phyloP scores from a whole-genome alignment of 2,888 invertebrate genomes.

The Aleiodes leptofemur region DNA sequence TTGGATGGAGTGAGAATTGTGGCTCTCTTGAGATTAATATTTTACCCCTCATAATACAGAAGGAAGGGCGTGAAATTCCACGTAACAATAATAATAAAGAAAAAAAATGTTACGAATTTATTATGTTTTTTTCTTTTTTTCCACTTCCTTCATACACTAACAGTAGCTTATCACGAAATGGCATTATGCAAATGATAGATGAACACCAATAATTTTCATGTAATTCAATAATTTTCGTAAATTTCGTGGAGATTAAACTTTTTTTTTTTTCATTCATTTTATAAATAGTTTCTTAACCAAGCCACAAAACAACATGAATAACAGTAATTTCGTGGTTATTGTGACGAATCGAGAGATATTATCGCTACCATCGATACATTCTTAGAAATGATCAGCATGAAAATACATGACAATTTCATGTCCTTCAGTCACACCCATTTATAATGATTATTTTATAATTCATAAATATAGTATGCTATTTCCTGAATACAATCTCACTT shows the following conservation, averaged over 20 bases:
- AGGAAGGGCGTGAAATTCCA: slow-evolving; percentile 1
- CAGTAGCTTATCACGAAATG: slow-evolving; percentile 55
- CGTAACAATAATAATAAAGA: slow-evolving; percentile 5
- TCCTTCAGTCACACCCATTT: slow-evolving; percentile 27
- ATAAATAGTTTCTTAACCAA: slow-evolving; percentile 18
- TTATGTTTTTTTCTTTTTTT: neutral
- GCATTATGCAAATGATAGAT: slow-evolving; percentile 59
- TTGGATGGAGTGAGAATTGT: neutral
- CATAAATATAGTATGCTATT: too few species aligned
- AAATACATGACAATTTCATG: slow-evolving; percentile 10
- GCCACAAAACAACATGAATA: slow-evolving; percentile 29
- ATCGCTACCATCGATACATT: slow-evolving; percentile 30
- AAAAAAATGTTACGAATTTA: too few species aligned
- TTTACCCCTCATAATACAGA: neutral
- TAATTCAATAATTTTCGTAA: slow-evolving; percentile 57
- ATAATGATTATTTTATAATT: slow-evolving; percentile 17
- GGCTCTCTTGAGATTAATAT: slow-evolving; percentile 5
- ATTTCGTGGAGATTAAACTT: slow-evolving; percentile 8
- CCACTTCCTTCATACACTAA: slow-evolving; percentile 21
- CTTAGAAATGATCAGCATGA: slow-evolving; percentile 10
- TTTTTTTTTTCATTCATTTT: slow-evolving; percentile 50
- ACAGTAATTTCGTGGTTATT: slow-evolving; percentile 40
- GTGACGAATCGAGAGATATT: slow-evolving; percentile 40
- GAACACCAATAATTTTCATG: slow-evolving; percentile 28
- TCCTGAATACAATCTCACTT: too few species aligned